Base-by-base conservation (phyloP, 2,113 vertebrate genomes). In the Arothron firmamentum region DNA sequence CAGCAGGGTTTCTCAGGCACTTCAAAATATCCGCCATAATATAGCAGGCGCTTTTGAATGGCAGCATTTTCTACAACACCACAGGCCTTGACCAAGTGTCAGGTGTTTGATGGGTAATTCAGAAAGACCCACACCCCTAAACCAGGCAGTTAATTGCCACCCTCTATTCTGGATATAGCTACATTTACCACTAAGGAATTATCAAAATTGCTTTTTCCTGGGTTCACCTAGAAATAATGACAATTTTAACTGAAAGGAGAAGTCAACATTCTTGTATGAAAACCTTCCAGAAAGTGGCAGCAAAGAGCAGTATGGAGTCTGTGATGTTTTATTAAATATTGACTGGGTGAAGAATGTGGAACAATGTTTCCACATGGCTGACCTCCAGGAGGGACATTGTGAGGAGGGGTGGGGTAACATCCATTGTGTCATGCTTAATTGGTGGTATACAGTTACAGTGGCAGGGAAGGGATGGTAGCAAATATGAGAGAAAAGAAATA, bases 291-390 rank as follows among this genome's bases (percentile, higher is more conserved):
- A 38, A 43, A 56, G 56, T 25, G 12, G 43, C 16, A 38, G 52
- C 55, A 65, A 49, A 23, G 56, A 62, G 51, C 47, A 80, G 74
- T 62, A 80, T 8, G 54, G 70, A 68, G 55, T 46, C 58, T 20
- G 75, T 76, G 69, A 84, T 90, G 80, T 89, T 88, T 90, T 87
- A 90, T 91, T 90, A 88, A 90, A 83, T 82, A 84, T 86, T 87
- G 86, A 84, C 83, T 78, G 68, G 72, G 81, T 85, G 80, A 82
- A 69, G 83, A 90, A 90, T 88, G 85, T 90, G 85, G 89, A 90
- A 88, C 90, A 87, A 90, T 90, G 86, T 90, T 90, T 91, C 87
- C 79, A 83, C 90, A 82, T 85, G 80, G 67, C 80, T 83, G 85
- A 86, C 80, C 83, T 78, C 79, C 74, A 87, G 81, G 79, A 79